Percentiles rank a stretch among this genome's conserved stretches.
Evolutionary conservation across 2,113 vertebrate species (phyloP).

Genomic region (Peromyscus polionotus): DNA sequence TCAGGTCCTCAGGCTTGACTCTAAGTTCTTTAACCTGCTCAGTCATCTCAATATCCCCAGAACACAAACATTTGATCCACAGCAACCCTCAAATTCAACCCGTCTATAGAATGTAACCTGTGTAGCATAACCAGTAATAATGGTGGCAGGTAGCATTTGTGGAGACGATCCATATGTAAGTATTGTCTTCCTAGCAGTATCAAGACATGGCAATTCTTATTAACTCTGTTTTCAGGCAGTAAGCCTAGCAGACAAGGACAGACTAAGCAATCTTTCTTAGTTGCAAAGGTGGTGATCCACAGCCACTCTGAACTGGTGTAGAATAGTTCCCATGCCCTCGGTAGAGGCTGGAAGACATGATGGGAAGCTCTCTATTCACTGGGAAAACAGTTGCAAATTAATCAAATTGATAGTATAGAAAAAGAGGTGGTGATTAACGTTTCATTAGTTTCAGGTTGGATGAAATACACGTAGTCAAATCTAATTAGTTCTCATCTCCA

Average conservation of each 20-base stretch:
- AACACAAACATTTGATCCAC: not conserved
- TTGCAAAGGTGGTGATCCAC: not conserved
- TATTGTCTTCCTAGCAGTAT: not conserved
- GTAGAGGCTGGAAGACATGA: not conserved
- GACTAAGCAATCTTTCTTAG: not conserved
- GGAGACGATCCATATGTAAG: not conserved
- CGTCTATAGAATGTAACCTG: not conserved
- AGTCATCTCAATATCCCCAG: not conserved
- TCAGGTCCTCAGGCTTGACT: not conserved
- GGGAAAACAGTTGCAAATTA: conserved; percentile 26
- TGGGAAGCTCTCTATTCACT: not conserved
- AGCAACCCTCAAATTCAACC: not conserved
- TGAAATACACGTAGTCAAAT: not conserved
- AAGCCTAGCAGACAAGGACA: not conserved
- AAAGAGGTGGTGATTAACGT: not conserved
- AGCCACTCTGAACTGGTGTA: not conserved
- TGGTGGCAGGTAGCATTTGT: not conserved
- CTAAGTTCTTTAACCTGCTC: not conserved
- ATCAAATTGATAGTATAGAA: conserved; percentile 27
- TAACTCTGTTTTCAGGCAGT: not conserved
- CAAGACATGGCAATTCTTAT: not conserved
- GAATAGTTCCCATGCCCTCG: not conserved
- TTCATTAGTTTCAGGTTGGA: not conserved
- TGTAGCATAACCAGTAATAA: not conserved
- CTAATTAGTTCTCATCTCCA: conserved; percentile 44